Evolutionary conservation across 2,888 invertebrate genomes (phyloP), one percentile per base, ranked within the genome.

Genomic region (Lydus trimaculatus): DNA sequence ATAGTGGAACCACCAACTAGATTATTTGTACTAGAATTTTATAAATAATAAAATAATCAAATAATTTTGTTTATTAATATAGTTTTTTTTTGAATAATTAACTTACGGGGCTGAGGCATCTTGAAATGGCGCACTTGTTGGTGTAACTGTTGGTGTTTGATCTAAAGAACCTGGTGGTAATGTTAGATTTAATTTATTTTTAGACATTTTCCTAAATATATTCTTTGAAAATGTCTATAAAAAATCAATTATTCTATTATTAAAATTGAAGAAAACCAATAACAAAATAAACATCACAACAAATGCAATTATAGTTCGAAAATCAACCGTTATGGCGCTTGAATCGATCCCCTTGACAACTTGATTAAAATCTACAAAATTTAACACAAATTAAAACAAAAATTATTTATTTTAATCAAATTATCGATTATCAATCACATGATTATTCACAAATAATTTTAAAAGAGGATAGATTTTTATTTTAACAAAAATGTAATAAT

Each of bases 121-220:
- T 79, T 89, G 89, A 73, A 89, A 86, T 80, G 88, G 87, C 39
- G 88, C 88, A 86, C 87, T 88, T 76, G 89, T 88, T 67, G 90
- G 89, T 71, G 90, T 89, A 63, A 88, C 86, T 31, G 88, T 87
- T 67, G 91, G 90, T 69, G 89, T 90, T 65, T 91, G 90, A 86
- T 95, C 95, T 77, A 95, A 92, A 75, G 94, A 93, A 84, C 95
- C 94, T 81, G 96, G 94, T 80, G 96, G 96, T 83, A 96, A 88
- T 83, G 95, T 96, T 86, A 96, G 87, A 84, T 96, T 96, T 81
- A 96, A 87, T 87, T 95, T 96, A 86, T 96, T 96, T 86, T 96
- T 96, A 79, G 95, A 95, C 94, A 95, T 95, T 86, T 88, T 89
- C 23, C 6, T 25, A 25, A 5, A 23, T 56, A 5, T 56, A 56